Evolutionary conservation across 2,113 vertebrate genomes (phyloP), one percentile per base, ranked within the genome.

Genomic region (Takifugu flavidus): DNA sequence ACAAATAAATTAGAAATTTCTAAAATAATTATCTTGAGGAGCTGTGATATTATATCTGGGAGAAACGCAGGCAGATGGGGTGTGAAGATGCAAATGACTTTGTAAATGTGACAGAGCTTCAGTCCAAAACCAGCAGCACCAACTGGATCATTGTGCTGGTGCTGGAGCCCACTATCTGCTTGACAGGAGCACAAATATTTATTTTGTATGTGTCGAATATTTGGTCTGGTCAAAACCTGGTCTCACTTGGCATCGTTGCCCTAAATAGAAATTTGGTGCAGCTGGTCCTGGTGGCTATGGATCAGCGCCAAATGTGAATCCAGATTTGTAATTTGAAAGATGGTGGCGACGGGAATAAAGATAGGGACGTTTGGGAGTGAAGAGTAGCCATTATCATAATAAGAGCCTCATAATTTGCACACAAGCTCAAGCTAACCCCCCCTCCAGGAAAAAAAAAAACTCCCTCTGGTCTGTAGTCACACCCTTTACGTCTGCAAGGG

Each of bases 1-100:
- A 91, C 89, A 91, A 92, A 92, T 91, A 91, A 92, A 91, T 92
- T 91, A 91, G 80, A 88, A 90, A 91, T 90, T 90, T 91, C 89
- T 90, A 90, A 86, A 90, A 89, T 89, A 90, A 88, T 88, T 90
- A 71, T 91, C 84, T 89, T 47, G 67, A 87, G 73, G 82, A 82
- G 75, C 86, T 64, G 67, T 78, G 34, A 39, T 39, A 80, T 82
- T 84, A 82, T 78, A 87, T 49, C 65, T 70, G 68, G 62, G 58
- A 66, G 52, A 50, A 29, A 51, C 60, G 66, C 46, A 26, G 15
- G 57, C 39, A 65, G 27, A 71, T 75, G 80, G 78, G 83, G 84
- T 79, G 84, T 78, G 70, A 62, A 63, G 49, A 69, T 31, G 49
- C 53, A 43, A 39, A 57, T 53, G 29, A 46, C 1, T 59, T 39